Conservation (phyloP, 2,113 vertebrate genomes). For the Malurus cyaneus region DNA sequence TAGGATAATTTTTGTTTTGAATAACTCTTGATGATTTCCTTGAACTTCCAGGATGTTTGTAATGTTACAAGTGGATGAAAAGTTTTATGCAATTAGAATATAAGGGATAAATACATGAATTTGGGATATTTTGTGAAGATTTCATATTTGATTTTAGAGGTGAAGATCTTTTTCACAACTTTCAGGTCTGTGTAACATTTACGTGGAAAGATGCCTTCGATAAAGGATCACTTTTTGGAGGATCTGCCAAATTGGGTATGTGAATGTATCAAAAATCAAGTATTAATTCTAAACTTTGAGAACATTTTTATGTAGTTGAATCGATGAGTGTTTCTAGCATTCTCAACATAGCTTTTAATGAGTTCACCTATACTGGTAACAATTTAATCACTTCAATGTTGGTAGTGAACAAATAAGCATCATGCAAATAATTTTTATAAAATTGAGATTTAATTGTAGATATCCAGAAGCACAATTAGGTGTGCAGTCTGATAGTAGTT, state of each 20-base stretch:
- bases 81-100: background rate
- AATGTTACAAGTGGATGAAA: background rate
- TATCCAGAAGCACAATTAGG: background rate
- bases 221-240: conserved; percentile 97
- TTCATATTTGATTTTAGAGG: background rate
- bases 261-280: background rate
- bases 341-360: background rate
- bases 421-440: background rate
- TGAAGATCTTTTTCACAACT: background rate
- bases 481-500: background rate
- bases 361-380: background rate
- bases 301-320: background rate
- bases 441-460: background rate
- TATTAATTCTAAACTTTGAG: background rate
- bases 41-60: background rate
- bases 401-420: background rate
- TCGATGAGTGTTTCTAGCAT: background rate
- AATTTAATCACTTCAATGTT: background rate
- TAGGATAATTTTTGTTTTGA: background rate
- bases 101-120: background rate
- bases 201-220: conserved; percentile 99
- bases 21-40: background rate
- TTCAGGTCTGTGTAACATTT: conserved; percentile 93
- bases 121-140: background rate
- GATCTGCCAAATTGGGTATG: conserved; percentile 95